Evolutionary conservation across 2,797 vertebrate genomes (phyloP).

Genomic region (Molossus alvarezi): DNA sequence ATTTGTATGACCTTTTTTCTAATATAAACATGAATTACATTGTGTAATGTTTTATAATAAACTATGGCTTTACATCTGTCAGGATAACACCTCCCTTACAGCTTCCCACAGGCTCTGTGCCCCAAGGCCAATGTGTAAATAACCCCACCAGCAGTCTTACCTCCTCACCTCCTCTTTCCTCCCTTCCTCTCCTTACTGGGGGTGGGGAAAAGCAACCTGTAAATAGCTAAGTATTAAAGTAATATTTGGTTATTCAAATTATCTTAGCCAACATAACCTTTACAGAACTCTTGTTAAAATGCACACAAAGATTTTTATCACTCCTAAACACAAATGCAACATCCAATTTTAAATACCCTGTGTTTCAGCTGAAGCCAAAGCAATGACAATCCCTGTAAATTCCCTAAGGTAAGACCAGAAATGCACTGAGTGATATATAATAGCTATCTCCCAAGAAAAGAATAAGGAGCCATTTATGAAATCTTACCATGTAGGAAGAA

Average conservation of each 20-base stretch:
- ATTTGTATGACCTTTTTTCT: not conserved
- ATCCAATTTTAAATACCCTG: slow-evolving; percentile 80
- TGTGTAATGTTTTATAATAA: slow-evolving; percentile 44
- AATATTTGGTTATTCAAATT: slow-evolving; percentile 77
- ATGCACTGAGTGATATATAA: slow-evolving; percentile 92
- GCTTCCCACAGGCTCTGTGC: not conserved
- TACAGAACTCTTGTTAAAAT: slow-evolving; percentile 68
- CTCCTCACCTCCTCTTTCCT: not conserved
- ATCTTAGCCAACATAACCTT: slow-evolving; percentile 69
- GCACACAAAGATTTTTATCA: slow-evolving; percentile 67
- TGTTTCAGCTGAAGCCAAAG: slow-evolving; percentile 81
- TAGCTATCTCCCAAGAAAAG: slow-evolving; percentile 86
- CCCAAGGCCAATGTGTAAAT: not conserved
- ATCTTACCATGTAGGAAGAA: slow-evolving; percentile 89
- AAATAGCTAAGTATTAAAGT: slow-evolving; percentile 64
- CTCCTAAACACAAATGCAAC: slow-evolving; percentile 79
- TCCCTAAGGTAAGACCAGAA: slow-evolving; percentile 90
- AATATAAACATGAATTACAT: not conserved
- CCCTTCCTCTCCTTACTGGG: not conserved
- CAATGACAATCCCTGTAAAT: slow-evolving; percentile 77
- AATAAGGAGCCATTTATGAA: slow-evolving; percentile 90
- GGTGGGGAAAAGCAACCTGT: not conserved
- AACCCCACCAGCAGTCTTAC: not conserved
- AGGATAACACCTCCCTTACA: not conserved
- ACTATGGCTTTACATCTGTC: not conserved